phyloP scores from a whole-genome alignment of 2,888 invertebrate species.

The Cerceris rybyensis region DNA sequence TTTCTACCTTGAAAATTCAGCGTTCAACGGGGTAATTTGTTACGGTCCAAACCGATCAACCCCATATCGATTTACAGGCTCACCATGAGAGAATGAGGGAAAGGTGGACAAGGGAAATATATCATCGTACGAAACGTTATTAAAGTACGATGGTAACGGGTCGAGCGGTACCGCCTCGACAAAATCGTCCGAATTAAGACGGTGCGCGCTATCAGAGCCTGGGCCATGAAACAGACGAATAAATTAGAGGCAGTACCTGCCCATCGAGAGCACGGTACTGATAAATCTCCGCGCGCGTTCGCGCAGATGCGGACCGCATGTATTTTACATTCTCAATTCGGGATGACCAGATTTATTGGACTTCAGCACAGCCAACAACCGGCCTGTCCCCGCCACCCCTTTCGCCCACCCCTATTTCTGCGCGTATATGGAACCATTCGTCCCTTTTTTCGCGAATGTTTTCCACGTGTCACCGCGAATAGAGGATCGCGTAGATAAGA shows the following conservation, averaged over 20 bases:
- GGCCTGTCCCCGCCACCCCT: slow-evolving; percentile 19
- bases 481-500: slow-evolving; percentile 12
- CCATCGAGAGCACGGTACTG: slow-evolving; percentile 73
- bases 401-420: slow-evolving; percentile 50
- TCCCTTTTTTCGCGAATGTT: slow-evolving; percentile 1
- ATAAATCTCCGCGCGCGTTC: slow-evolving; percentile 72
- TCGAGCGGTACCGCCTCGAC: slow-evolving; percentile 33
- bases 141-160: slow-evolving; percentile 39
- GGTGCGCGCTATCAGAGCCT: slow-evolving; percentile 60
- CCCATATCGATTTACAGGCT: neutral
- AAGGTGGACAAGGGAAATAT: slow-evolving; percentile 24
- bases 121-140: slow-evolving; percentile 40
- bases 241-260: slow-evolving; percentile 72
- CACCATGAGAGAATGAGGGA: neutral
- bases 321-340: slow-evolving; percentile 80
- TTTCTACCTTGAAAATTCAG: too few relatives aligned
- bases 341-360: slow-evolving; percentile 78
- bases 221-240: slow-evolving; percentile 70
- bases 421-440: slow-evolving; percentile 47
- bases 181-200: slow-evolving; percentile 70
- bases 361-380: slow-evolving; percentile 57
- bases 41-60: too few relatives aligned
- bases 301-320: slow-evolving; percentile 72
- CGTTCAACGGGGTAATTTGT: too few relatives aligned
- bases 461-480: neutral